Evolutionary conservation across 2,797 vertebrate species (phyloP), one percentile per base, ranked within the genome.

Genomic region (Choloepus didactylus): DNA sequence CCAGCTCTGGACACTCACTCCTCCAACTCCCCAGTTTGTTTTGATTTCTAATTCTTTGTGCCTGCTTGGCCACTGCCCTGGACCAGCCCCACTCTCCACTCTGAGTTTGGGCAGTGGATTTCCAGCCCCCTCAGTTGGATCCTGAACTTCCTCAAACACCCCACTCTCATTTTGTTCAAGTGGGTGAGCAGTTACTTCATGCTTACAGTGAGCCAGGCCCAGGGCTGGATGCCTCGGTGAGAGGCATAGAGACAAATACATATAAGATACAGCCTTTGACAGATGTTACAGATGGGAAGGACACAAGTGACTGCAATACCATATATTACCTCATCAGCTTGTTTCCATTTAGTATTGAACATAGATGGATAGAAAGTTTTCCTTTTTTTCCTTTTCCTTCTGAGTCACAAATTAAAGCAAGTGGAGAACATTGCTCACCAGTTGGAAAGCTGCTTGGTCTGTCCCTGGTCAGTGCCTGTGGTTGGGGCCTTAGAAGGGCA

Each of bases 321-420:
- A 6, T 82, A 70, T 0, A 12, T 85, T 46, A 72, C 46, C 29
- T 76, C 73, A 66, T 66, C 54, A 66, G 25, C 38, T 81, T 90
- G 81, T 51, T 85, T 87, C 81, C 0, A 6, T 31, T 76, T 81
- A 60, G 23, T 66, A 16, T 86, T 70, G 83, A 92, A 89, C 29
- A 41, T 59, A 93, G 86, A 88, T 31, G 54, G 60, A 70, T 49
- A 90, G 73, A 83, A 95, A 79, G 54, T 89, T 77, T 91, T 60
- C 18, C 9, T 41, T 59, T 81, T 67, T 35, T 7, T 25, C 18
- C 23, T 83, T 80, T 92, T 77, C n/a, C 35, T 92, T 90, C 49
- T 67, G 86, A 86, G 79, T 84, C 56, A 62, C 19, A 35, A 9
- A 81, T 95, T 66, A 85, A 93, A 44, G 38, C 51, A 44, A 7